A percentile compares a stretch with the other conserved stretches of the same genome.
These are phyloP conservation scores for Drosophila hamatofila DNA, from an alignment of 2,888 invertebrate genomes.

Conservation along the genomic window DNA sequence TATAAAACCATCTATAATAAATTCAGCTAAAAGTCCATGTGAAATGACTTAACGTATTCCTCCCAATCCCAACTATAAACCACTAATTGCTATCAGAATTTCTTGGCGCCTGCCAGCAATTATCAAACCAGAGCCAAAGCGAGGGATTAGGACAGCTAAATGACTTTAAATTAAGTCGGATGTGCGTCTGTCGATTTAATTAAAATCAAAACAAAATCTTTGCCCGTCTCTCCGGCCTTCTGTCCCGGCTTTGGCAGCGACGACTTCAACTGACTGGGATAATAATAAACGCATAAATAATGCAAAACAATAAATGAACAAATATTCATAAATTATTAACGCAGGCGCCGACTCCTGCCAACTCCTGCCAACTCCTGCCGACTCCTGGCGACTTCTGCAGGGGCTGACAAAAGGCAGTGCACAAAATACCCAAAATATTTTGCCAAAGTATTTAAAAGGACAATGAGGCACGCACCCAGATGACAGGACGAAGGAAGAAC, in stretches of 20 bases:
- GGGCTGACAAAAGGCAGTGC: constrained; percentile 61
- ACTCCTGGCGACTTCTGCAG: constrained; percentile 23
- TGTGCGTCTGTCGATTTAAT: constrained; percentile 79
- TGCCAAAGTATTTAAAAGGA: constrained; percentile 80
- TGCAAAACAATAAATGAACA: constrained; percentile 81
- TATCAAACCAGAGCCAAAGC: constrained; percentile 6
- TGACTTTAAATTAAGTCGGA: constrained; percentile 76
- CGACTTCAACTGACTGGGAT: constrained; percentile 38
- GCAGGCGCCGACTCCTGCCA: constrained; percentile 49
- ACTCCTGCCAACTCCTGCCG: constrained; percentile 22
- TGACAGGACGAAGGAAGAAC: constrained; percentile 58
- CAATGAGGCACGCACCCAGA: constrained; percentile 73
- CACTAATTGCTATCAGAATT: constrained; percentile 26
- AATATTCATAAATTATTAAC: constrained; percentile 82
- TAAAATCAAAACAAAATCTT: constrained; percentile 81
- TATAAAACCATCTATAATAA: not conserved
- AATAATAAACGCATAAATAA: constrained; percentile 80
- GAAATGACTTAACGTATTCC: not conserved
- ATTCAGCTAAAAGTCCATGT: not conserved
- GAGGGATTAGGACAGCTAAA: constrained; percentile 65
- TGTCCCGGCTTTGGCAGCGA: not conserved
- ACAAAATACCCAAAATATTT: constrained; percentile 81
- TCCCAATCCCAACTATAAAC: not conserved
- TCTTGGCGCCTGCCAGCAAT: constrained; percentile 16
- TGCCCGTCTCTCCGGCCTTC: constrained; percentile 27